phyloP scores from a whole-genome alignment of 2,888 invertebrate genomes.

The Epiperipatus broadwayi region DNA sequence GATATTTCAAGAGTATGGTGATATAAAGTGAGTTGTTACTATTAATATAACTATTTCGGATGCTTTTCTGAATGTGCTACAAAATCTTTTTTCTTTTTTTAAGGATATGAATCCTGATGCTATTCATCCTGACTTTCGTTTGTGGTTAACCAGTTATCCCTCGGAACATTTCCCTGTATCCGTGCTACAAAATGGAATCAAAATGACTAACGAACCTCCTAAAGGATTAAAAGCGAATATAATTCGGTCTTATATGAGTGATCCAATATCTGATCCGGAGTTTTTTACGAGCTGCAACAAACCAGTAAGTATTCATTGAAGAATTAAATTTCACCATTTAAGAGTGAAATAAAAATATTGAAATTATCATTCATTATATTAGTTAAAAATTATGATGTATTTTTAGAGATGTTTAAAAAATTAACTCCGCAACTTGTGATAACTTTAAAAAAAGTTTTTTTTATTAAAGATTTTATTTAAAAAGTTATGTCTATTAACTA shows the following conservation, averaged over 20 bases:
- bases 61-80: conserved; percentile 6
- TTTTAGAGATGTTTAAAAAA: too few species aligned
- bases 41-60: background rate
- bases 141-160: conserved; percentile 32
- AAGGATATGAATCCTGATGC: conserved; percentile 29
- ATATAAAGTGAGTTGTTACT: too few species aligned
- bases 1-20: too few species aligned
- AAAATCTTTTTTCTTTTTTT: conserved; percentile 12
- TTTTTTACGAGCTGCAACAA: conserved; percentile 43
- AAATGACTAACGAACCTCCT: conserved; percentile 33
- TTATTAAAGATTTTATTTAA: too few species aligned
- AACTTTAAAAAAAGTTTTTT: too few species aligned
- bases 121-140: conserved; percentile 30
- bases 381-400: too few species aligned
- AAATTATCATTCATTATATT: background rate
- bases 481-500: too few species aligned
- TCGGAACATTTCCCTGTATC: conserved; percentile 29
- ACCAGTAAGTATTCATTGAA: conserved; percentile 21
- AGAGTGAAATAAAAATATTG: background rate
- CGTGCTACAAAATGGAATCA: conserved; percentile 31
- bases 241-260: conserved; percentile 42
- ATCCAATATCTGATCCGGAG: conserved; percentile 66
- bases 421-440: too few species aligned
- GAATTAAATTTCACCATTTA: background rate
- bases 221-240: conserved; percentile 31